Evolutionary conservation across 2,113 vertebrate species (phyloP), one percentile per base, ranked within the genome.

Genomic region (Pedionomus torquatus): DNA sequence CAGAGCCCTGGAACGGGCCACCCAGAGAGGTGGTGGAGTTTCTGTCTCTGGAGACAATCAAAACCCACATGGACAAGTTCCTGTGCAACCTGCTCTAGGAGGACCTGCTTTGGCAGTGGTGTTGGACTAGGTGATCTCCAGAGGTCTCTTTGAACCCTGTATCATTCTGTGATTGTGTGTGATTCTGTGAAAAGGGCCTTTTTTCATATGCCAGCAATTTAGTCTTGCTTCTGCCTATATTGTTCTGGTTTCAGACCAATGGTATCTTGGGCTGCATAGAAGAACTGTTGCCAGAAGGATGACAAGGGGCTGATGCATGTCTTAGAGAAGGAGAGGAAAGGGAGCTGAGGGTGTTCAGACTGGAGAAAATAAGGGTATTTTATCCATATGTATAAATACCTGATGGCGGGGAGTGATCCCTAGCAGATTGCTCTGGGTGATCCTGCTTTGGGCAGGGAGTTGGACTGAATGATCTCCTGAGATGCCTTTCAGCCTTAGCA

Each of bases 221-320:
- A 26, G 26, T 26, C 11, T 28, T 41, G 60, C 44, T 12, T 41
- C 11, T 61, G 44, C 14, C 44, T 46, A 19, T 46, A 46, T 46
- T 19, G 17, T 17, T 46, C 44, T 46, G 44, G 44, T 7, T 46
- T 46, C 19, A 51, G 13, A 31, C 11, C 3, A 35, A 9, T 1
- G 1, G 10, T 55, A 33, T 37, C 21, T 15, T 49, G 12, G 31
- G 10, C 16, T 35, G 7, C 23, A 28, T 69, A 28, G 21, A 11
- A 55, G 5, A 48, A 17, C 2, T 0, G 0, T 44, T 70, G 7
- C 26, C 37, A 65, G 13, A 5, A 65, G 35, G 30, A 19, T 3
- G 3, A 51, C 3, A 83, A 17, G 9, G 17, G 5, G 43, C 16
- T 44, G 31, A 31, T 43, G 19, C 2, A 48, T 17, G 2, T 9